Evolutionary conservation across 2,797 vertebrate species (phyloP).

Genomic region (Urocyon cinereoargenteus): DNA sequence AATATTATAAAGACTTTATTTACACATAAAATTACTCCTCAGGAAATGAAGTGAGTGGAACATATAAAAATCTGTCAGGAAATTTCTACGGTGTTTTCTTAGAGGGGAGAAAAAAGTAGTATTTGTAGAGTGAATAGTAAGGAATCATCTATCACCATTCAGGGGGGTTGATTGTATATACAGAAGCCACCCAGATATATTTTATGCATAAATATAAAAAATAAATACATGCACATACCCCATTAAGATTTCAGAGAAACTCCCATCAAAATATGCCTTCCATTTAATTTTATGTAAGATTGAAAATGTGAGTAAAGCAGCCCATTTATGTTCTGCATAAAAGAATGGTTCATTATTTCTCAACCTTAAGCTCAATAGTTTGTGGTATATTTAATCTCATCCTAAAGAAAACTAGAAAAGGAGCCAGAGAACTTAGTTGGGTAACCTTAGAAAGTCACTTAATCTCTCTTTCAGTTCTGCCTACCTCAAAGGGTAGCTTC

Average conservation of each 20-base stretch:
- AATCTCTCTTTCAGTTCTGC: conserved; percentile 31
- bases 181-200: not conserved
- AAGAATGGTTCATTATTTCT: conserved; percentile 62
- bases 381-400: conserved; percentile 57
- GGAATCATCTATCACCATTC: not conserved
- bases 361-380: conserved; percentile 27
- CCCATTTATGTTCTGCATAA: not conserved
- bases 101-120: not conserved
- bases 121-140: not conserved
- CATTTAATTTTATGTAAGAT: conserved; percentile 54
- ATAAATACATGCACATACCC: not conserved
- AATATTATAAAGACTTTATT: conserved; percentile 56
- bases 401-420: conserved; percentile 52
- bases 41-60: conserved; percentile 59
- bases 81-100: conserved; percentile 33
- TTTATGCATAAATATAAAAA: not conserved
- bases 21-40: conserved; percentile 49
- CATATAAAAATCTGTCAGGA: conserved; percentile 19
- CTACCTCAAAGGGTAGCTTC: not conserved
- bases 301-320: conserved; percentile 27
- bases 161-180: not conserved
- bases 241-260: not conserved
- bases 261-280: not conserved
- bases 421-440: not conserved
- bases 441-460: conserved; percentile 55